Evolutionary conservation across 1,140 invertebrate genomes (phyloP), one percentile per base, ranked within the genome.

Genomic region (Penaeus japonicus): DNA sequence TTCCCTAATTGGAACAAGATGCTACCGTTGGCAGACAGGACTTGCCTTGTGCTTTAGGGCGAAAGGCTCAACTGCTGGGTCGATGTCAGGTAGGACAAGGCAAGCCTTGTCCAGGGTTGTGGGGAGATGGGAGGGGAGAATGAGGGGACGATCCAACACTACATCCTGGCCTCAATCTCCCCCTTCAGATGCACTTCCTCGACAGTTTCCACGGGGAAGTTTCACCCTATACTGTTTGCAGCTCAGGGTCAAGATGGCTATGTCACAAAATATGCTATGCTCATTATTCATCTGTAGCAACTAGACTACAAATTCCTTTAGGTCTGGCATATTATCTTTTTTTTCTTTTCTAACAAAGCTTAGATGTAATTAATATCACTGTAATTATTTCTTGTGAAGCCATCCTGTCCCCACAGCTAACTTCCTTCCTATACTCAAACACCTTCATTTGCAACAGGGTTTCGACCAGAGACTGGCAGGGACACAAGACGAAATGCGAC

Each of bases 21-120:
- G 87, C 80, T 88, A 88, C 80, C 87, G 85, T 54, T 88, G 87
- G 59, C 85, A 83, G 80, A 82, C 73, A 75, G 87, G 80, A 88
- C 87, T 88, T 88, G 87, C 87, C 87, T 88, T 88, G 87, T 81
- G 70, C 80, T 77, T 83, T 75, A 88, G 87, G 87, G 62, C 65
- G 87, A 83, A 88, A 84, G 81, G 87, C 81, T 88, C 87, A 88
- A 88, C 87, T 73, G 80, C 87, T 75, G 59, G 87, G 87, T 73
- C 78, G 85, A 35, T 82, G 87, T 83, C 87, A 88, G 85, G 85
- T 80, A 86, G 85, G 65, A 84, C 82, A 84, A 84, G 77, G 85
- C 85, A 86, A 86, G 85, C 85, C 87, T 83, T 75, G 87, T 77
- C 79, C 80, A 79, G 78, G 87, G 79, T 70, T 82, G 87, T 75